Evolutionary conservation across 2,888 invertebrate genomes (phyloP).

Genomic region (Eupeodes luniger): DNA sequence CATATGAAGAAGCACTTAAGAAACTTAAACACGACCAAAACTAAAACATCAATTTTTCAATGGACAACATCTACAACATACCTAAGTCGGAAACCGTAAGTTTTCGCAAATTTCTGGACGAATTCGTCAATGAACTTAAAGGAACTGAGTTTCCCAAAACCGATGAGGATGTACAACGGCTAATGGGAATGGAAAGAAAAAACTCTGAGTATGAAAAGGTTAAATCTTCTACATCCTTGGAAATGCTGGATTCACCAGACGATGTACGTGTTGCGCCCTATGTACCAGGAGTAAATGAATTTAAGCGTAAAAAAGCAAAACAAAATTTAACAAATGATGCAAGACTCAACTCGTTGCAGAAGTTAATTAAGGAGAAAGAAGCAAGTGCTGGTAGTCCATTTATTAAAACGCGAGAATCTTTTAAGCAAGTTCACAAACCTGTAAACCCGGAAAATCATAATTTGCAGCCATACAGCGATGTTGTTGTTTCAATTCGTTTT

Average conservation of each 20-base stretch:
- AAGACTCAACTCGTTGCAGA: conserved; percentile 73
- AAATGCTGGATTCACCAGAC: conserved; percentile 76
- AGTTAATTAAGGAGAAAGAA: conserved; percentile 74
- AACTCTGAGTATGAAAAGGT: conserved; percentile 70
- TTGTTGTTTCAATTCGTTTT: conserved; percentile 84
- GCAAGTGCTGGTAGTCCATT: conserved; percentile 78
- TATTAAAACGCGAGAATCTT: conserved; percentile 61
- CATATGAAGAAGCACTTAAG: conserved; percentile 82
- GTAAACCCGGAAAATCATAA: conserved; percentile 67
- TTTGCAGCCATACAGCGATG: conserved; percentile 82
- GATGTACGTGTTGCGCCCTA: conserved; percentile 77
- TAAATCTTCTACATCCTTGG: conserved; percentile 76
- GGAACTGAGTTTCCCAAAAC: conserved; percentile 67
- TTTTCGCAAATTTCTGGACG: conserved; percentile 78
- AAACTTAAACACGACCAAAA: conserved; percentile 75
- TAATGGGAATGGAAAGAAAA: conserved; percentile 71
- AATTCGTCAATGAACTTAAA: conserved; percentile 74
- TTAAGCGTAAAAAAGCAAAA: conserved; percentile 56
- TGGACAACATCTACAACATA: conserved; percentile 80
- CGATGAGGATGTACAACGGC: conserved; percentile 70
- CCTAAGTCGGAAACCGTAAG: conserved; percentile 77
- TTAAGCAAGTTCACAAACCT: conserved; percentile 48
- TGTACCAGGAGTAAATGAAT: conserved; percentile 75
- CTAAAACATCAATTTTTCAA: conserved; percentile 62
- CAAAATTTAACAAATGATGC: conserved; percentile 63